phyloP scores from a whole-genome alignment of 2,797 vertebrate species.

The Phyllotis vaccarum region DNA sequence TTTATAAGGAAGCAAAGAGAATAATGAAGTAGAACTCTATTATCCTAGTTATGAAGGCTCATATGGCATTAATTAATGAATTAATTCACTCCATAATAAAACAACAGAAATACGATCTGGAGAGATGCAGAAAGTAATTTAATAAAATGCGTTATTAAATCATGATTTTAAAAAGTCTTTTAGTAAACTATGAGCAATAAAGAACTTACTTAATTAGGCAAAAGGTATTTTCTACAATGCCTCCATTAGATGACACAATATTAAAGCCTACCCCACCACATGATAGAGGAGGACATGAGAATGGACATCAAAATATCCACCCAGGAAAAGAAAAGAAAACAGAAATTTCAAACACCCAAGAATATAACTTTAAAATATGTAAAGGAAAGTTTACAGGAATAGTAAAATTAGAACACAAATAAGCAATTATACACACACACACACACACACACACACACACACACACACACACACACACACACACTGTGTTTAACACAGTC shows the following conservation, averaged over 20 bases:
- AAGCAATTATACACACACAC: neutral
- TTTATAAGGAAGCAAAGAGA: neutral
- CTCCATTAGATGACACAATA: constrained; percentile 26
- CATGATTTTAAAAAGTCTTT: neutral
- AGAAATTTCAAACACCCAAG: neutral
- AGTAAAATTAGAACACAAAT: neutral
- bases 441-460: no score
- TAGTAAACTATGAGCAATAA: neutral
- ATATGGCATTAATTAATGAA: neutral
- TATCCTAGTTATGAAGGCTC: neutral
- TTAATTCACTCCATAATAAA: neutral
- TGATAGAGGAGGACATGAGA: neutral
- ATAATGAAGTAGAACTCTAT: neutral
- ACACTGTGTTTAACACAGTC: neutral
- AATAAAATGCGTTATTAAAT: neutral
- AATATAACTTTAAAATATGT: constrained; percentile 4
- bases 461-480: no score
- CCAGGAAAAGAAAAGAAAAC: neutral
- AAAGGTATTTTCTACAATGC: neutral
- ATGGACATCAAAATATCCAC: neutral
- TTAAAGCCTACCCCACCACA: neutral
- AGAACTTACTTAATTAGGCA: neutral
- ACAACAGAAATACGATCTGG: neutral
- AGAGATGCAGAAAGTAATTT: neutral
- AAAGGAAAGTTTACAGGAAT: neutral